Conservation (phyloP, 2,888 invertebrate species). For the Troides aeacus region DNA sequence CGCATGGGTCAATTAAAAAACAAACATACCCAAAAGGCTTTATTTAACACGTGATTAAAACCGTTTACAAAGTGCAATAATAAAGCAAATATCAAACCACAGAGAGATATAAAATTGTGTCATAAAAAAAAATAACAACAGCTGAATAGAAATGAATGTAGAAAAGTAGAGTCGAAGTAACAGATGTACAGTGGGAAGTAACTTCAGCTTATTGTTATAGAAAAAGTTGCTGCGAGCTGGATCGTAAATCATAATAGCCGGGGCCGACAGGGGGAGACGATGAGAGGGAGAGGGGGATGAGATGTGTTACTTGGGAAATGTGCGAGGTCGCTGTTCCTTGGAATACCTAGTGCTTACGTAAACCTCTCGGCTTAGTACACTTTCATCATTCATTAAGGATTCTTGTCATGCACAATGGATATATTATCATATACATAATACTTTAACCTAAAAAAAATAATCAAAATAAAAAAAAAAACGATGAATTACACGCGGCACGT, state of each 20-base stretch:
- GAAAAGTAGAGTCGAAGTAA: constrained; percentile 20
- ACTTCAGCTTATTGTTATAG: constrained; percentile 26
- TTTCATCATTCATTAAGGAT: constrained; percentile 1
- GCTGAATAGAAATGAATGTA: constrained; percentile 21
- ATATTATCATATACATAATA: too few species aligned
- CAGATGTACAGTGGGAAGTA: constrained; percentile 29
- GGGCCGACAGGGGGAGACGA: too few species aligned
- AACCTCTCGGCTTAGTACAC: constrained; percentile 1
- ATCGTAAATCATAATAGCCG: constrained; percentile 29
- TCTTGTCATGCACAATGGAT: too few species aligned
- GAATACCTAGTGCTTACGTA: constrained; percentile 8
- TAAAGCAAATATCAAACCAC: constrained; percentile 9
- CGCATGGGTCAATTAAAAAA: constrained; percentile 21
- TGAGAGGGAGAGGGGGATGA: background rate
- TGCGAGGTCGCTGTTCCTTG: background rate
- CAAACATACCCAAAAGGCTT: constrained; percentile 5
- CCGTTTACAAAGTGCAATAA: constrained; percentile 9
- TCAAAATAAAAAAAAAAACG: too few species aligned
- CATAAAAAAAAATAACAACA: constrained; percentile 18
- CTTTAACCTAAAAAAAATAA: too few species aligned
- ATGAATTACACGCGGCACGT: too few species aligned
- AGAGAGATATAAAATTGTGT: constrained; percentile 9
- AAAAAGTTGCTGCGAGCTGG: constrained; percentile 26
- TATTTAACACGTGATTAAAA: constrained; percentile 9
- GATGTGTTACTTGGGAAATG: constrained; percentile 17